Base-by-base conservation (phyloP, 2,797 vertebrate species). In the Euphonia xanthogaster region DNA sequence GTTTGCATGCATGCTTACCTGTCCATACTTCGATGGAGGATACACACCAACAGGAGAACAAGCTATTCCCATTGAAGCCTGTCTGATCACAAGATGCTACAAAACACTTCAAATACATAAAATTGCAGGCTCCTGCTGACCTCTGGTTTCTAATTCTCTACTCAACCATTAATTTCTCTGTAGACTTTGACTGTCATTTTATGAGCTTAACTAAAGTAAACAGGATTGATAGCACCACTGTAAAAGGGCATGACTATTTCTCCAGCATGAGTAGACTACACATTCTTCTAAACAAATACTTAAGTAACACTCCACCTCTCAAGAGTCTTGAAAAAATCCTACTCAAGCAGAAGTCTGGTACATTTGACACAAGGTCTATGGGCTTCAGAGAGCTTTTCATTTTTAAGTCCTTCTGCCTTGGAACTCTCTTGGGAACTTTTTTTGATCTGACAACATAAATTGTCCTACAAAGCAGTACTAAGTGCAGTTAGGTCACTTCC, bases 251-350 rank as follows among this genome's bases (percentile, higher is more conserved):
- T 19, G 16, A 31, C 24, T 85, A 74, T 74, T 54, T 84, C 37
- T 86, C 47, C 70, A 82, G 48, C 51, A 63, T 22, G 51, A 95
- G 66, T n/a, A 58, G 80, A 78, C 45, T 33, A 76, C 33, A 67
- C 37, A 28, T 89, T 91, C 53, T 83, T 93, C 94, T 94, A 95
- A 96, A 94, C 81, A 96, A 94, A 77, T 68, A 94, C 86, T 89
- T 96, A 67, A 82, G 28, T 27, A 94, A 85, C 57, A 91, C 61
- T 87, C 81, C 31, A 77, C 73, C 62, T 86, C 93, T 94, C 79
- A 82, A 92, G 78, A 87, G 75, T 27, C 72, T 90, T 80, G 12
- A 48, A 81, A 88, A 86, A 94, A 63, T 18, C 67, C 24, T 30
- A 54, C 71, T 87, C 47, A 66, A 47, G 63, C 21, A 85, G 61